phyloP scores from a whole-genome alignment of 1,140 invertebrate genomes.

The Calliopsis andreniformis region DNA sequence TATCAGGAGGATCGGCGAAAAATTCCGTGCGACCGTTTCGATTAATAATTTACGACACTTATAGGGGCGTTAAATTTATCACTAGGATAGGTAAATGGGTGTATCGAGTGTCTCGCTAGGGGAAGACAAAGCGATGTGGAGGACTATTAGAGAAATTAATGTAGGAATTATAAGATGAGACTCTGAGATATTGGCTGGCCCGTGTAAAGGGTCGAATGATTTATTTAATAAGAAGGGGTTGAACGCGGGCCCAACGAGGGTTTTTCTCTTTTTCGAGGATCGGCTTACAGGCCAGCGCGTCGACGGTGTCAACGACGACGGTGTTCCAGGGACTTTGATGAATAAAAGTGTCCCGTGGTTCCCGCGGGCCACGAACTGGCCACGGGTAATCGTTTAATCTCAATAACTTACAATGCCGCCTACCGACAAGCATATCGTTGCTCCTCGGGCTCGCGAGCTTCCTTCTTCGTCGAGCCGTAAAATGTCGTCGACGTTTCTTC shows the following conservation, averaged over 20 bases:
- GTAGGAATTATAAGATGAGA: constrained; percentile 62
- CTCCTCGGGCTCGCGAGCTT: constrained; percentile 12
- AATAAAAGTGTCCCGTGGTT: constrained; percentile 48
- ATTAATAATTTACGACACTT: constrained; percentile 8
- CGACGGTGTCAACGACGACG: constrained; percentile 60
- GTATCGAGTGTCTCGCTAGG: constrained; percentile 36
- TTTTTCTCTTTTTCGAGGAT: constrained; percentile 48
- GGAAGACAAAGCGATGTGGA: constrained; percentile 31
- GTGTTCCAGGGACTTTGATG: constrained; percentile 53
- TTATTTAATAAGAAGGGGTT: constrained; percentile 66
- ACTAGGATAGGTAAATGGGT: constrained; percentile 1
- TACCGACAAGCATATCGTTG: constrained; percentile 51
- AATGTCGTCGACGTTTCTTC: constrained; percentile 47
- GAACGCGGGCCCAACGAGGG: constrained; percentile 29
- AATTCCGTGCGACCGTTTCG: neutral
- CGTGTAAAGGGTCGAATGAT: constrained; percentile 56
- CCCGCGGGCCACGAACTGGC: constrained; percentile 2
- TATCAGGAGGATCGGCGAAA: neutral
- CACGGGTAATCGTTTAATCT: constrained; percentile 65
- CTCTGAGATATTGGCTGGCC: constrained; percentile 39
- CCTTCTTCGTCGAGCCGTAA: constrained; percentile 30
- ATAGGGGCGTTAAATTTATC: neutral
- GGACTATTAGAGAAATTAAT: constrained; percentile 65
- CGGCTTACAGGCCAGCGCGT: constrained; percentile 53
- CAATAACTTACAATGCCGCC: constrained; percentile 65